A percentile compares a stretch with the other conserved stretches of the same genome.
Conservation (phyloP, 2,797 vertebrate species). For the Anguilla marmorata region DNA sequence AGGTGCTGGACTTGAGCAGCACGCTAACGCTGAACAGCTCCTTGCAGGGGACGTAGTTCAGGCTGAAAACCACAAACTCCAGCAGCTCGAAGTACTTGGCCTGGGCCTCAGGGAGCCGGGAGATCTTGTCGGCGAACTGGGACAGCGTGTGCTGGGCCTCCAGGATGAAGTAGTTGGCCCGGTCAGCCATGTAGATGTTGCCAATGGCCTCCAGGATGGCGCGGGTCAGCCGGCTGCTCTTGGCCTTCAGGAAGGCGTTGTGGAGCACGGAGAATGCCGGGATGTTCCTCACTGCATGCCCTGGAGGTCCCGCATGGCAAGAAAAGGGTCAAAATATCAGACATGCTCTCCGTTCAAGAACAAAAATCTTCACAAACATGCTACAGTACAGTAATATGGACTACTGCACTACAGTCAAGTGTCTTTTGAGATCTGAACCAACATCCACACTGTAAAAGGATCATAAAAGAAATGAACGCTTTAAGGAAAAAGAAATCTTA, state of each 20-base stretch:
- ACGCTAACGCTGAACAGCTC: conserved; percentile 97
- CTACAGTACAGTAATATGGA: not conserved
- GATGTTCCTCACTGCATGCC: conserved; percentile 91
- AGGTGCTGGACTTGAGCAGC: conserved; percentile 89
- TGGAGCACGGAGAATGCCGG: conserved; percentile 96
- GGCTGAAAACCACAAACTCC: conserved; percentile 93
- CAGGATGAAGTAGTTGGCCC: conserved; percentile 94
- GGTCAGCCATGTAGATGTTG: conserved; percentile 90
- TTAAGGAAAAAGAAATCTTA: not conserved
- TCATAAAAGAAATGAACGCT: not conserved
- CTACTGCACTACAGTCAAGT: not conserved
- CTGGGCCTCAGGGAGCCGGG: conserved; percentile 87
- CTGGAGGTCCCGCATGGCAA: conserved; percentile 57
- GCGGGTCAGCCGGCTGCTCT: conserved; percentile 85
- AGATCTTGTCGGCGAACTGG: conserved; percentile 92
- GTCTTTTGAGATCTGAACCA: not conserved
- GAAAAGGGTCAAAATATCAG: not conserved
- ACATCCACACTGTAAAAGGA: not conserved
- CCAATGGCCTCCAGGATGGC: conserved; percentile 94
- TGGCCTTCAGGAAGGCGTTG: conserved; percentile 92
- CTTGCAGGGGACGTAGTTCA: conserved; percentile 98
- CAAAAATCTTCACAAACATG: not conserved
- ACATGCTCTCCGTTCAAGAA: not conserved
- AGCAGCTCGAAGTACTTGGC: conserved; percentile 95
- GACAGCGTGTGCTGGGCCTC: conserved; percentile 95